phyloP scores from a whole-genome alignment of 2,888 invertebrate genomes.

The Dynastes hyllus region DNA sequence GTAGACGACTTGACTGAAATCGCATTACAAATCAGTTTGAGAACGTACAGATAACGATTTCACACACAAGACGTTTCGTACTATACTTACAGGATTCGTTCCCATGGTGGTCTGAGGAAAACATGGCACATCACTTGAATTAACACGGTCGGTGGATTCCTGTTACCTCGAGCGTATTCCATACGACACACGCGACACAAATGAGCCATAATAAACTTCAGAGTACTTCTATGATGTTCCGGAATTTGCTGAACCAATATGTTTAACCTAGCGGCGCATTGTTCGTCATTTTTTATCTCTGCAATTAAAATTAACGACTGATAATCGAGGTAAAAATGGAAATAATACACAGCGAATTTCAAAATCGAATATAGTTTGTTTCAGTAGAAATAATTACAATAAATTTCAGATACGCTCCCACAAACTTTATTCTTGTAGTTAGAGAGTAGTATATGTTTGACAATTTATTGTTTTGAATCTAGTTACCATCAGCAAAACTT shows the following conservation, averaged over 20 bases:
- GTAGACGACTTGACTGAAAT: conserved; percentile 81
- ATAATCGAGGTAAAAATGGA: not conserved
- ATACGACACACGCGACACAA: conserved; percentile 81
- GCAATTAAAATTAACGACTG: conserved; percentile 49
- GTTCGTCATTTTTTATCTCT: conserved; percentile 74
- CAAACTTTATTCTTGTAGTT: not conserved
- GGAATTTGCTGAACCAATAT: conserved; percentile 77
- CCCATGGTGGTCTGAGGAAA: conserved; percentile 84
- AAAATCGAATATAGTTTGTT: too few relatives aligned
- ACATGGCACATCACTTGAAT: conserved; percentile 83
- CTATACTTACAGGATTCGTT: conserved; percentile 80
- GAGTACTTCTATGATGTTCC: conserved; percentile 77
- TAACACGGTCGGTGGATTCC: conserved; percentile 79
- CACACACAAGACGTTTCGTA: not conserved
- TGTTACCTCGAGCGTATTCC: conserved; percentile 78
- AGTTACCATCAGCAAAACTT: too few relatives aligned
- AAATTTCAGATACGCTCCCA: too few relatives aligned
- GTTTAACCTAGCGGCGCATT: conserved; percentile 73
- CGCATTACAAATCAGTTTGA: conserved; percentile 53
- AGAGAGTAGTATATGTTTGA: too few relatives aligned
- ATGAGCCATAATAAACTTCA: conserved; percentile 81
- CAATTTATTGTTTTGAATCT: too few relatives aligned
- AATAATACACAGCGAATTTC: not conserved
- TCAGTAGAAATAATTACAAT: too few relatives aligned
- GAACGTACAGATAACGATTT: not conserved